A percentile compares a stretch with the other conserved stretches of the same genome.
phyloP scores from a whole-genome alignment of 2,888 invertebrate genomes.

The Melitaea athalia region DNA sequence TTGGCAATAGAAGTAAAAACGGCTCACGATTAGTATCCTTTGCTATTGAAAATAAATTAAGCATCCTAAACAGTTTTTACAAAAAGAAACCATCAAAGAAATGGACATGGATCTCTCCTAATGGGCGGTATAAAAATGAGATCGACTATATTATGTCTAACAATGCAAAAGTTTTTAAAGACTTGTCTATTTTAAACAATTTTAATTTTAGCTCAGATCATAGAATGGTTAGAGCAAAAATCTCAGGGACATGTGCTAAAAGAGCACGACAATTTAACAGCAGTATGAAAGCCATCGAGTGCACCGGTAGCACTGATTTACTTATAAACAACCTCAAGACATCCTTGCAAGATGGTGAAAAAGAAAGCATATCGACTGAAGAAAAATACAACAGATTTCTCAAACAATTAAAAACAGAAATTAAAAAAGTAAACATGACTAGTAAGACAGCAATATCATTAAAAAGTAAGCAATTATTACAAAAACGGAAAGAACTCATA shows the following conservation, averaged over 20 bases:
- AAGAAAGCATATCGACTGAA: no score
- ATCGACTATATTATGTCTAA: not conserved
- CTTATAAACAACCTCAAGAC: not conserved
- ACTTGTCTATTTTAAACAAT: conserved; percentile 10
- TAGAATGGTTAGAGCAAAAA: conserved; percentile 34
- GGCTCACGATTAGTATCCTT: conserved; percentile 23
- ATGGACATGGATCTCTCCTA: no score
- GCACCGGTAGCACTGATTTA: not conserved
- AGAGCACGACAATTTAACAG: not conserved
- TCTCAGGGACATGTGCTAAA: conserved; percentile 18
- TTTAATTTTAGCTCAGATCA: conserved; percentile 36
- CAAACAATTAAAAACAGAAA: not conserved
- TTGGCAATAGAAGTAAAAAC: conserved; percentile 19
- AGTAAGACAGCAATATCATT: no score
- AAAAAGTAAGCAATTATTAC: no score
- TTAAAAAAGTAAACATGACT: no score
- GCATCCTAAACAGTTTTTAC: not conserved
- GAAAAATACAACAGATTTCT: conserved; percentile 18
- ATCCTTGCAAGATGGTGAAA: no score
- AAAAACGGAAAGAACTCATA: conserved; percentile 33
- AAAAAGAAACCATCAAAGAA: no score
- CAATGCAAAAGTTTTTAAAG: conserved; percentile 24
- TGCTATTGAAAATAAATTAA: conserved; percentile 33
- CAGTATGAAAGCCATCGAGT: conserved; percentile 4
- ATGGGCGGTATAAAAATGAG: no score